These are phyloP conservation scores for Porphyrio hochstetteri DNA, from an alignment of 2,113 vertebrate species.

Conservation along the genomic window DNA sequence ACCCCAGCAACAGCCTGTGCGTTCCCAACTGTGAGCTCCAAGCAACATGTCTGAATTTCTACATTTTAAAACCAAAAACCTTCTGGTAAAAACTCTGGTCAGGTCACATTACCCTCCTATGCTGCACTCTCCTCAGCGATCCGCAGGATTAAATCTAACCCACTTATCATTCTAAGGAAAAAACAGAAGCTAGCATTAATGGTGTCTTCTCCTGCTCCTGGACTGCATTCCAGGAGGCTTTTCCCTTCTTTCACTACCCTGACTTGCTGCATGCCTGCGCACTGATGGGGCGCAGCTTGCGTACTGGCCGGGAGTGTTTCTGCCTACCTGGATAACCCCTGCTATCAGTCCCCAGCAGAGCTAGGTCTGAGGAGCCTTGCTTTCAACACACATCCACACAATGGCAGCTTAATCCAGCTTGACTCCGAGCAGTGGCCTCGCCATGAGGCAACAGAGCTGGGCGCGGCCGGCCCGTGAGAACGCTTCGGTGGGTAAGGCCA, in stretches of 20 bases:
- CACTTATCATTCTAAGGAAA: background rate
- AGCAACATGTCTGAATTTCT: background rate
- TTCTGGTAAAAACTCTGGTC: background rate
- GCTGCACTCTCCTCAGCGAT: background rate
- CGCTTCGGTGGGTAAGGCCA: background rate
- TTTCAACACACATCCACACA: slow-evolving; percentile 33
- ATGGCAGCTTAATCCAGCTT: background rate
- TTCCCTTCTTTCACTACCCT: background rate
- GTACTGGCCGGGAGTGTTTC: background rate
- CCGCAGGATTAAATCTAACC: background rate
- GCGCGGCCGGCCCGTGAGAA: background rate
- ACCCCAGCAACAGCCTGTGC: background rate
- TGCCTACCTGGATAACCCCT: background rate
- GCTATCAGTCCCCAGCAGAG: background rate
- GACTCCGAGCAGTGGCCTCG: background rate
- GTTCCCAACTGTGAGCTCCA: background rate
- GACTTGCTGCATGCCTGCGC: background rate
- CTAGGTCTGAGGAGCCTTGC: background rate
- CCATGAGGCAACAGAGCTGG: background rate
- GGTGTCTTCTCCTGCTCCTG: background rate
- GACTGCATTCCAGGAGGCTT: slow-evolving; percentile 41
- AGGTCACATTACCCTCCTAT: background rate
- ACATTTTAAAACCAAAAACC: background rate
- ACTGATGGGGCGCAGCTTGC: background rate
- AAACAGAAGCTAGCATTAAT: slow-evolving; percentile 35